Evolutionary conservation across 1,140 invertebrate species (phyloP), one percentile per base, ranked within the genome.

Genomic region (Drosophila repleta): DNA sequence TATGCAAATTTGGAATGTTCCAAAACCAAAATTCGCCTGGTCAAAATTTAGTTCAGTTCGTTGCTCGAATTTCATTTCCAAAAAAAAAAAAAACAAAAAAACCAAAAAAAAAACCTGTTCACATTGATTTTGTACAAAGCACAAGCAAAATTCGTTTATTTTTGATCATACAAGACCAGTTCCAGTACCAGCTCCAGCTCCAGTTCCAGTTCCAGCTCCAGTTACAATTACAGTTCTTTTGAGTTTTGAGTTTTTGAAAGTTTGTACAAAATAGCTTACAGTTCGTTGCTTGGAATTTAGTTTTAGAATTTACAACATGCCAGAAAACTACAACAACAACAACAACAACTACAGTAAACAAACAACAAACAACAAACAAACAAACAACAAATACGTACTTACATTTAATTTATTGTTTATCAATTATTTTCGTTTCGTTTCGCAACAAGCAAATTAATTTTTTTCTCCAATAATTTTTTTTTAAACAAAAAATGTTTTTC

Each of bases 231-330:
- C 4, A 3, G 2, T 24, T 29, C 7, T 29, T 29, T 41, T 46
- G 41, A 21, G 41, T 68, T 51, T 73, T 73, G 51, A 69, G 56
- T 35, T 73, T 60, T 41, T 53, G 51, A 74, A 69, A 57, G 37
- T 67, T 57, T 83, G 79, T 83, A 84, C 26, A 84, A 83, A 83
- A 83, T 60, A 84, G 65, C 71, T 74, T 74, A 24, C 37, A 74
- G 66, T 66, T 83, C 79, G 79, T 88, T 87, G 82, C 82, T 87
- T 87, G 82, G 82, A 87, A 83, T 78, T 83, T 72, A 80, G 79
- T 74, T 82, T 41, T 70, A 63, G 48, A 70, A 51, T 69, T 52
- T 52, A 66, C 32, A 56, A 45, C 78, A 84, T 71, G 37, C 61
- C 63, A 72, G 63, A 84, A 74, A 76, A 89, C 55, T 82, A 52